Base-by-base conservation (phyloP, 2,888 invertebrate genomes). In the Caprella mutica region DNA sequence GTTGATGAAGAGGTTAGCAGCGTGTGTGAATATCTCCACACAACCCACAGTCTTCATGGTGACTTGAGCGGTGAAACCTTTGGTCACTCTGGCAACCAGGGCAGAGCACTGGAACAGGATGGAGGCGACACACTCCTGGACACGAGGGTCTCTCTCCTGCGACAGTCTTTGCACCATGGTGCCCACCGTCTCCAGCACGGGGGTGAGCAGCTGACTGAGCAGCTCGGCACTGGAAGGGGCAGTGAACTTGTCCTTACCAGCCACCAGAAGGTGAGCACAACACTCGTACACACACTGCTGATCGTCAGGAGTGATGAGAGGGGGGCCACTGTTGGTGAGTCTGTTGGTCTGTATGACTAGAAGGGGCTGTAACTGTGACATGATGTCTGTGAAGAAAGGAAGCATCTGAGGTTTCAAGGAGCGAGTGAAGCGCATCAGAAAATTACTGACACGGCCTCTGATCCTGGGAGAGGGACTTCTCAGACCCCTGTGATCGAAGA, bases 281-380 rank as follows among this genome's bases (percentile, higher is more conserved):
- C 78, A 76, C 71, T 80, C 80, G 66, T 76, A 79, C 33, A 80
- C 68, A 67, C 76, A 78, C 46, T 78, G 70, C 69, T 79, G 79
- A 67, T 80, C 80, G 61, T 78, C 77, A 26, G 72, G 68, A 1
- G 74, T 72, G 42, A 78, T 69, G 39, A 74, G 69, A 27, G 3
- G 39, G 26, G 9, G 30, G 29, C 30, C 23, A 48, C 48, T 29
- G 48, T 19, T 23, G 17, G 30, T 3, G n/a, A 19, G 30, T 4
- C 29, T 21, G 26, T 30, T 30, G 30, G 27, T 30, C 19, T 21
- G 21, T 27, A 48, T 48, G 48, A 30, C 19, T 1, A 48, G 48
- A 27, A 48, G 29, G 30, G 48, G 48, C 52, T 75, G 74, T 48
- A 79, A 69, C 27, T 74, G 71, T 52, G 71, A 71, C 43, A 79